phyloP scores from a whole-genome alignment of 2,888 invertebrate species.

The Metopia argyrocephala region DNA sequence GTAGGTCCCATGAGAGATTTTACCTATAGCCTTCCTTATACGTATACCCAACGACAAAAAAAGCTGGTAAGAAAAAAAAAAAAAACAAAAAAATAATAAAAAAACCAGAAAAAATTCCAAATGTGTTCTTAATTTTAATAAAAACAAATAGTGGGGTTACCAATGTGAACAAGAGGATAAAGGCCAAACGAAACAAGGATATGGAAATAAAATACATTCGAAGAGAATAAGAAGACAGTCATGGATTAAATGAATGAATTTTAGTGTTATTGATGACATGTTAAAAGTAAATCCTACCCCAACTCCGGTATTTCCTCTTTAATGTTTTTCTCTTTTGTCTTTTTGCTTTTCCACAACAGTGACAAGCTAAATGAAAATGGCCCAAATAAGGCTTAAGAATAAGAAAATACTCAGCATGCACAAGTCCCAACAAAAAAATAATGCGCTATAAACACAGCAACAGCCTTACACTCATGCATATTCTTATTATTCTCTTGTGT shows the following conservation, averaged over 20 bases:
- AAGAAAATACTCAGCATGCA: slow-evolving; percentile 54
- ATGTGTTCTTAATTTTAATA: slow-evolving; percentile 62
- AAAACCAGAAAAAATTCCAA: slow-evolving; percentile 24
- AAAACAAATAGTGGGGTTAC: slow-evolving; percentile 55
- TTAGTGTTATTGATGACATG: slow-evolving; percentile 73
- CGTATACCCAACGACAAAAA: slow-evolving; percentile 14
- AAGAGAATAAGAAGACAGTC: slow-evolving; percentile 40
- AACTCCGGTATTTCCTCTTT: slow-evolving; percentile 21
- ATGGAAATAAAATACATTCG: not conserved
- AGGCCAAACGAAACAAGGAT: slow-evolving; percentile 1
- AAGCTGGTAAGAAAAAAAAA: not conserved
- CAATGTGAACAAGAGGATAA: slow-evolving; percentile 55
- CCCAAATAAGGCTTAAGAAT: slow-evolving; percentile 57
- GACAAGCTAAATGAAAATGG: slow-evolving; percentile 45
- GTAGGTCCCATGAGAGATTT: slow-evolving; percentile 69
- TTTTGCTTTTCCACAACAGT: not conserved
- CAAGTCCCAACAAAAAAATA: slow-evolving; percentile 22
- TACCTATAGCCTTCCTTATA: not conserved
- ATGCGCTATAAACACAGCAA: not conserved
- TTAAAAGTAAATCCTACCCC: slow-evolving; percentile 61
- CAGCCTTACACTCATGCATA: not conserved
- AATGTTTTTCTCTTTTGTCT: slow-evolving; percentile 21
- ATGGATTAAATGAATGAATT: slow-evolving; percentile 63
- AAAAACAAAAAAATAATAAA: not conserved
- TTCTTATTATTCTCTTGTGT: slow-evolving; percentile 30